Percentiles rank a stretch among this genome's conserved stretches.
Conservation (phyloP, 35 echinoderm and acorn worm genomes). For the Holothuria glaberrima region DNA sequence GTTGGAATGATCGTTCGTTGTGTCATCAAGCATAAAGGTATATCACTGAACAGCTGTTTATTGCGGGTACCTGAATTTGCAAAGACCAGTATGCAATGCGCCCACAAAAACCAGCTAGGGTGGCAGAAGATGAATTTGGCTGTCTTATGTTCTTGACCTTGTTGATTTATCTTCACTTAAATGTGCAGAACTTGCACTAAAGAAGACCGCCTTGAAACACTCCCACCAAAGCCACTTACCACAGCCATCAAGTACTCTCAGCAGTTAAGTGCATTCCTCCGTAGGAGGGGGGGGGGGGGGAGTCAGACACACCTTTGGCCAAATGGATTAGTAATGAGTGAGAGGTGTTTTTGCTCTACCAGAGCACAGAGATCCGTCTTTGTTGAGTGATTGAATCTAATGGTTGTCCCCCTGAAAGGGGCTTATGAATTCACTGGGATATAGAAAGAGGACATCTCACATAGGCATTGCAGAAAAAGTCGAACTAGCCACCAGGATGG, state of each 20-base stretch:
- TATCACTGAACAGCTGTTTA: too few relatives aligned
- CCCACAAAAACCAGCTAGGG: constrained; percentile 16
- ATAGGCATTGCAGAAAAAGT: too few relatives aligned
- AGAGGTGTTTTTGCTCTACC: constrained; percentile 47
- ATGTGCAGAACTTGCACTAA: constrained; percentile 48
- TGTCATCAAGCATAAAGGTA: constrained; percentile 65
- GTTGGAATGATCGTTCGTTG: too few relatives aligned
- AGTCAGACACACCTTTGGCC: constrained; percentile 8
- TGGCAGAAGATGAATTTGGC: constrained; percentile 64
- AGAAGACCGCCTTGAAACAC: constrained; percentile 21
- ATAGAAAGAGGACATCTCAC: not conserved
- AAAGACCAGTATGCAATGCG: too few relatives aligned
- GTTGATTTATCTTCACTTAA: constrained; percentile 49
- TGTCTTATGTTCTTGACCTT: not conserved
- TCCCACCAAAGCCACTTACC: not conserved
- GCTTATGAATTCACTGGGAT: constrained; percentile 39
- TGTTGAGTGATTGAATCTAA: not conserved
- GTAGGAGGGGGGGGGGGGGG: too few relatives aligned
- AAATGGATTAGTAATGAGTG: constrained; percentile 27
- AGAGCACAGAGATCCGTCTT: not conserved
- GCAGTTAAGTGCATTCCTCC: constrained; percentile 11
- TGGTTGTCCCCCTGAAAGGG: not conserved
- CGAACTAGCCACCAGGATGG: too few relatives aligned
- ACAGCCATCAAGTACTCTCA: not conserved
- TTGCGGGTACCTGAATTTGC: too few relatives aligned